A percentile compares a stretch with the other conserved stretches of the same genome.
phyloP scores from a whole-genome alignment of 1,140 invertebrate genomes.

The Aphaenogaster rudis region DNA sequence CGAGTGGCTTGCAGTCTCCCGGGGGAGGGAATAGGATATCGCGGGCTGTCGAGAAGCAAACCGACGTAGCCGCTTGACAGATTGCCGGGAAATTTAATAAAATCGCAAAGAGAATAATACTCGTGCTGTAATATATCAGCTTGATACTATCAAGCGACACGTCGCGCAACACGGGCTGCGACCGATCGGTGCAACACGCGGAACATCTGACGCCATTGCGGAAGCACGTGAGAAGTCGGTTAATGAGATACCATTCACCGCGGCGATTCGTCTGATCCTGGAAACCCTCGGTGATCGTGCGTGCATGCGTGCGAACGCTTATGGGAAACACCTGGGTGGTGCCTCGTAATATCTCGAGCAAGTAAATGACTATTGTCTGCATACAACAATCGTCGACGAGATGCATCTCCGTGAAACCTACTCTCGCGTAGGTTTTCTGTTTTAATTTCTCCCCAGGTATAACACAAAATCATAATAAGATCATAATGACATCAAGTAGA shows the following conservation, averaged over 20 bases:
- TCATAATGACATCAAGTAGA: too few relatives aligned
- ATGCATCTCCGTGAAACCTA: background rate
- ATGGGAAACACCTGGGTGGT: background rate
- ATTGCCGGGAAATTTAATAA: constrained; percentile 23
- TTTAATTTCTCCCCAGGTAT: background rate
- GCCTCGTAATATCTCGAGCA: constrained; percentile 3
- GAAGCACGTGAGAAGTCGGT: constrained; percentile 53
- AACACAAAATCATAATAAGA: too few relatives aligned
- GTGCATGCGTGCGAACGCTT: background rate
- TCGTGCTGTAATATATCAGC: background rate
- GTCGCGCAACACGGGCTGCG: background rate
- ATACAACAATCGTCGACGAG: background rate
- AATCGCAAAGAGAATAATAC: constrained; percentile 10
- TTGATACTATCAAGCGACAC: background rate
- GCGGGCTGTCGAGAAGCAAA: background rate
- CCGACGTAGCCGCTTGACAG: background rate
- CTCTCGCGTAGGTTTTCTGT: background rate
- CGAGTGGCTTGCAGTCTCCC: background rate
- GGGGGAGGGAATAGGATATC: background rate
- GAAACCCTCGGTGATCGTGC: background rate
- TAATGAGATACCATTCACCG: constrained; percentile 52
- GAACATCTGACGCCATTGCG: constrained; percentile 35
- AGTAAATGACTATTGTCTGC: constrained; percentile 27
- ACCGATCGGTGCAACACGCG: constrained; percentile 11
- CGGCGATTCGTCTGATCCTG: constrained; percentile 13